Conservation (phyloP, 2,888 invertebrate genomes). For the Dermolepida albohirtum region DNA sequence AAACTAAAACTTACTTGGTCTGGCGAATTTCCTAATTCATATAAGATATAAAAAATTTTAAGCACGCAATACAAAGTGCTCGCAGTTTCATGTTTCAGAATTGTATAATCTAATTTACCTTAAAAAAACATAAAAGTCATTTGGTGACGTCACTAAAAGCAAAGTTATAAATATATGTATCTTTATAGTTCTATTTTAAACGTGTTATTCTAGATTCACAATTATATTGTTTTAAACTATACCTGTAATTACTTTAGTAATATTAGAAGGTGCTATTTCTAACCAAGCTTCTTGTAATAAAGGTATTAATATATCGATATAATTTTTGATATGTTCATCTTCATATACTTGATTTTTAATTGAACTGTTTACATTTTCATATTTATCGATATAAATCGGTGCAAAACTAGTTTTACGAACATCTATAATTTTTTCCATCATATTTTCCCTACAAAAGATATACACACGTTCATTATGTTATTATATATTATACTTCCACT, state of each 20-base stretch:
- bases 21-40: slow-evolving; percentile 18
- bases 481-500: neutral
- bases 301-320: slow-evolving; percentile 78
- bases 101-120: slow-evolving; percentile 53
- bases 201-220: too few species aligned
- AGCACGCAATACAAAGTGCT: slow-evolving; percentile 73
- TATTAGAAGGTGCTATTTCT: slow-evolving; percentile 74
- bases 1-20: neutral
- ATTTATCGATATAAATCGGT: slow-evolving; percentile 29
- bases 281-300: slow-evolving; percentile 87
- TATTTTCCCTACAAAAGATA: slow-evolving; percentile 35
- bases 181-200: too few species aligned
- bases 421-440: slow-evolving; percentile 26
- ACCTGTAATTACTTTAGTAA: slow-evolving; percentile 8
- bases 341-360: neutral
- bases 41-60: slow-evolving; percentile 73
- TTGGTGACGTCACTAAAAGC: too few species aligned
- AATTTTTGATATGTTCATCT: slow-evolving; percentile 56
- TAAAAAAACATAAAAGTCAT: slow-evolving; percentile 45
- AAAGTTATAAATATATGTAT: too few species aligned
- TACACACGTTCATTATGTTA: slow-evolving; percentile 3
- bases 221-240: neutral
- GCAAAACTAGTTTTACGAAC: slow-evolving; percentile 1
- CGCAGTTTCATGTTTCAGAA: slow-evolving; percentile 74
- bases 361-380: neutral